Percentiles rank a stretch among this genome's conserved stretches.
These are phyloP conservation scores for Exocentrus adspersus DNA, from an alignment of 2,888 invertebrate genomes.

Conservation along the genomic window DNA sequence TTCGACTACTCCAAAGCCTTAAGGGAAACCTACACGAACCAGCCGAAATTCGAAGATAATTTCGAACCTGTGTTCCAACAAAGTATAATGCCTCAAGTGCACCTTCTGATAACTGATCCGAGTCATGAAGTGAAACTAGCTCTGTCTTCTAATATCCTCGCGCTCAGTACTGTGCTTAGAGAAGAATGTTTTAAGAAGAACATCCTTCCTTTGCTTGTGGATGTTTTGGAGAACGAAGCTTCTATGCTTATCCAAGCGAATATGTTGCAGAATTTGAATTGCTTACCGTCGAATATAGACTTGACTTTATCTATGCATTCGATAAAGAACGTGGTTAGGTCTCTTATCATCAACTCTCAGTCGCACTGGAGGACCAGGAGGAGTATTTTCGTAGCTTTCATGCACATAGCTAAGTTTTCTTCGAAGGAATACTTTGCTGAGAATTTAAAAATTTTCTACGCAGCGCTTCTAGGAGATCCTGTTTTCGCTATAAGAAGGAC, in stretches of 20 bases:
- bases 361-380: slow-evolving; percentile 59
- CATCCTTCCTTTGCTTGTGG: slow-evolving; percentile 54
- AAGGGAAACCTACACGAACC: slow-evolving; percentile 47
- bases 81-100: slow-evolving; percentile 52
- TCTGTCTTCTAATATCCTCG: slow-evolving; percentile 53
- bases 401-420: slow-evolving; percentile 55
- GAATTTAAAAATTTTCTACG: slow-evolving; percentile 55
- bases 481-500: slow-evolving; percentile 58
- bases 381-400: slow-evolving; percentile 55
- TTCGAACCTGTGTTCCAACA: slow-evolving; percentile 54
- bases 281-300: slow-evolving; percentile 54
- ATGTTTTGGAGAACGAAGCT: slow-evolving; percentile 54
- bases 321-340: slow-evolving; percentile 53
- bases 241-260: slow-evolving; percentile 55
- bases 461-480: slow-evolving; percentile 55
- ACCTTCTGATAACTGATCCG: slow-evolving; percentile 49
- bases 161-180: slow-evolving; percentile 50
- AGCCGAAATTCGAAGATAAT: slow-evolving; percentile 41
- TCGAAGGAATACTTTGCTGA: slow-evolving; percentile 55
- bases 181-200: slow-evolving; percentile 53
- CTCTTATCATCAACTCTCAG: slow-evolving; percentile 53
- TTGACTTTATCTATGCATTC: slow-evolving; percentile 48
- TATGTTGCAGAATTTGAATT: slow-evolving; percentile 55
- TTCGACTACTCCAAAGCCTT: slow-evolving; percentile 51
- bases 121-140: slow-evolving; percentile 53